Evolutionary conservation across 2,113 vertebrate genomes (phyloP).

Genomic region (Pycnonotus jocosus): DNA sequence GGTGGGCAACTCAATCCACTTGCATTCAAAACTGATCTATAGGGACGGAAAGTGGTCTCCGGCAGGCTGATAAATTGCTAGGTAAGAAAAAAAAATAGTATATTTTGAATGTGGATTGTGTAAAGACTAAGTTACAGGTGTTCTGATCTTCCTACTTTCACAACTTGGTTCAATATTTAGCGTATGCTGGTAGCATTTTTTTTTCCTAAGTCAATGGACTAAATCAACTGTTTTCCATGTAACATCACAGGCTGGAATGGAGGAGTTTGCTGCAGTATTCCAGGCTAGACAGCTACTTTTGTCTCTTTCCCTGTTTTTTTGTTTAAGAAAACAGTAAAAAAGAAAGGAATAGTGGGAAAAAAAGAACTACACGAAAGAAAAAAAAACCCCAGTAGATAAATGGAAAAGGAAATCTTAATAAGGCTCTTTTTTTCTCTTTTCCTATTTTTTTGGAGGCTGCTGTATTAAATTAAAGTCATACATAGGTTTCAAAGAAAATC

Average conservation of each 20-base stretch:
- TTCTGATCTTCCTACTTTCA: constrained; percentile 5
- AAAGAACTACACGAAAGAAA: constrained; percentile 38
- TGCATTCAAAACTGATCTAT: not conserved
- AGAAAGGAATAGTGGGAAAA: constrained; percentile 13
- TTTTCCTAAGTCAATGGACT: constrained; percentile 52
- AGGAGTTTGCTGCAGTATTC: constrained; percentile 3
- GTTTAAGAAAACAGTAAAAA: constrained; percentile 18
- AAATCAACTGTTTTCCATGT: constrained; percentile 55
- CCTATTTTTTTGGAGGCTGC: constrained; percentile 82
- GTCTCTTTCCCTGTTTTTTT: not conserved
- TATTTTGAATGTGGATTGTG: not conserved
- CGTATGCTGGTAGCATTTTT: constrained; percentile 16
- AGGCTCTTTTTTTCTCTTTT: constrained; percentile 64
- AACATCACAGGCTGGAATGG: constrained; percentile 33
- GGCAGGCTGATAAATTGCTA: not conserved
- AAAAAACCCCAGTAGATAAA: constrained; percentile 47
- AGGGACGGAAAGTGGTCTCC: not conserved
- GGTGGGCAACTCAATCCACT: not conserved
- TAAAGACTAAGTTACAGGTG: not conserved
- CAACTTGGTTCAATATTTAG: constrained; percentile 44
- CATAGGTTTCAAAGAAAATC: constrained; percentile 82
- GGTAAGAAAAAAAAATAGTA: not conserved
- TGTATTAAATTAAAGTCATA: constrained; percentile 97
- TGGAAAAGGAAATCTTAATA: constrained; percentile 76
- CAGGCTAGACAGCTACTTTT: constrained; percentile 44